Conservation (phyloP, 2,113 vertebrate genomes). For the Alces alces region DNA sequence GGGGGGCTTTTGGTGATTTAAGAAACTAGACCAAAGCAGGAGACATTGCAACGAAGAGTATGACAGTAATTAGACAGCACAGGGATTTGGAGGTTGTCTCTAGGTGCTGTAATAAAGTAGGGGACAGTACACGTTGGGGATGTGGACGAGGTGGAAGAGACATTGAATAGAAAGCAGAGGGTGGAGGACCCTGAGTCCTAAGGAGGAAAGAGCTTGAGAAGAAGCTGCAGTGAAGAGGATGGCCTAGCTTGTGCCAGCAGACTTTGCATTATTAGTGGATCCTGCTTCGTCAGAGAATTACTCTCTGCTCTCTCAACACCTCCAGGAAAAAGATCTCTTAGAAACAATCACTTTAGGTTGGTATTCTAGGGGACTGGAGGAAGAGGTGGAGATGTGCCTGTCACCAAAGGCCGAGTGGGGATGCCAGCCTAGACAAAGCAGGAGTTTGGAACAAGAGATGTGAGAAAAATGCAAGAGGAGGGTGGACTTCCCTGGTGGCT, state of each 20-base stretch:
- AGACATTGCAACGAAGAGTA: neutral
- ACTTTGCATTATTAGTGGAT: neutral
- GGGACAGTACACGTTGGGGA: neutral
- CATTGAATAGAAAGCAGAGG: neutral
- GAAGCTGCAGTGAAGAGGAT: neutral
- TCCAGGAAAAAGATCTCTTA: neutral
- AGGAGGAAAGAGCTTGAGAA: neutral
- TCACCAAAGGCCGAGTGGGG: neutral
- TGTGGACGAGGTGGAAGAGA: neutral
- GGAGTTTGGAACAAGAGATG: neutral
- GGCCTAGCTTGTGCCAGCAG: neutral
- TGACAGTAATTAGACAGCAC: neutral
- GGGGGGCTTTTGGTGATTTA: neutral
- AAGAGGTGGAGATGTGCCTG: no score
- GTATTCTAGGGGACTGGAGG: neutral
- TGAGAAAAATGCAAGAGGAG: fast-evolving
- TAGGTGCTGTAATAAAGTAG: no score
- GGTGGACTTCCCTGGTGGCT: neutral
- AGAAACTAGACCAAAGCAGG: neutral
- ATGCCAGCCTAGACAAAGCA: no score
- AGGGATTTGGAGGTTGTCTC: neutral
- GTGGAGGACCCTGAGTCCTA: neutral
- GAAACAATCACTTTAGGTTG: fast-evolving
- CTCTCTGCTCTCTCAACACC: neutral
- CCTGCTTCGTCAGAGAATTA: neutral